Evolutionary conservation across 2,888 invertebrate genomes (phyloP).

Genomic region (Caenorhabditis angaria): DNA sequence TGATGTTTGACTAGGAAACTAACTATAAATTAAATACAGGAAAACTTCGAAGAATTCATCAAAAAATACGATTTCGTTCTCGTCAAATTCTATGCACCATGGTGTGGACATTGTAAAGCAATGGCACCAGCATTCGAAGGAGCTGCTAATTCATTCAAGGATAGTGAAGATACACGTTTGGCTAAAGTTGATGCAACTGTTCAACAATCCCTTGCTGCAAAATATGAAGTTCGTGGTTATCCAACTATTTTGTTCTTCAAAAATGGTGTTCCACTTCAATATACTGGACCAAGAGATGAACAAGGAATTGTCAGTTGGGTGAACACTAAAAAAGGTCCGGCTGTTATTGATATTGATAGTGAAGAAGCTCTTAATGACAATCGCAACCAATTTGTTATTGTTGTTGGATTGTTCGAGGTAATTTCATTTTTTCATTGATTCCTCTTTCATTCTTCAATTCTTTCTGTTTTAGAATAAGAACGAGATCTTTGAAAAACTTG

Average conservation of each 20-base stretch:
- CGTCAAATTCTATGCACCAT: constrained; percentile 50
- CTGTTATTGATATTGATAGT: constrained; percentile 82
- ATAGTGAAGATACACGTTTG: constrained; percentile 84
- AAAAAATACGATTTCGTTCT: constrained; percentile 80
- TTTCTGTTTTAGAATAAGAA: constrained; percentile 78
- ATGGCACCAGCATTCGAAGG: constrained; percentile 89
- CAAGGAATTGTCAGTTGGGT: constrained; percentile 91
- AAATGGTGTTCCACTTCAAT: constrained; percentile 84
- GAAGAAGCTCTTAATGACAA: constrained; percentile 85
- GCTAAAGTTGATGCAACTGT: constrained; percentile 81
- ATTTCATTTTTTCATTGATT: background rate
- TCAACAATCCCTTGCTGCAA: constrained; percentile 86
- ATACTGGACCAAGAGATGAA: constrained; percentile 81
- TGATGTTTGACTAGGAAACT: background rate
- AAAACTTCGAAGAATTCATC: constrained; percentile 85
- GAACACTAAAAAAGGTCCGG: constrained; percentile 92
- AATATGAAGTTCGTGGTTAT: constrained; percentile 87
- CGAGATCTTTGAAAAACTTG: constrained; percentile 82
- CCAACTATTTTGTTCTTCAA: constrained; percentile 96
- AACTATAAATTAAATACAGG: constrained; percentile 61
- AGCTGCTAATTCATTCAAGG: constrained; percentile 70
- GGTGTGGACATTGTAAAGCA: constrained; percentile 50
- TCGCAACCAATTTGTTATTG: constrained; percentile 82
- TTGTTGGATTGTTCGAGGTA: constrained; percentile 84
- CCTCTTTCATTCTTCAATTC: background rate